Conservation (phyloP, 53 echinoderm and acorn worm genomes). For the Astropecten irregularis region DNA sequence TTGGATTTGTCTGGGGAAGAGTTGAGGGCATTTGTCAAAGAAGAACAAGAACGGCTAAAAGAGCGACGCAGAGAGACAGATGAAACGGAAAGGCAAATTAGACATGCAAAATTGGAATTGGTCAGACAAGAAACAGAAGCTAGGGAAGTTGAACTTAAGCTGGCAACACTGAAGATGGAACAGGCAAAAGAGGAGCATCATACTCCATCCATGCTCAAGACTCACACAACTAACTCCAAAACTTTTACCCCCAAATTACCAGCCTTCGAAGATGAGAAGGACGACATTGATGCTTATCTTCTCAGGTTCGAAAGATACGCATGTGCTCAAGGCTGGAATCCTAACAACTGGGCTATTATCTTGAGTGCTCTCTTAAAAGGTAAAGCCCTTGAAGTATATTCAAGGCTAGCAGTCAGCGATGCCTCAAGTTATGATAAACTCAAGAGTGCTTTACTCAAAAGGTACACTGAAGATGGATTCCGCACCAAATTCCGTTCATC, state of each 20-base stretch:
- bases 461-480: neutral
- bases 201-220: too few relatives aligned
- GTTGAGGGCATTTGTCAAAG: neutral
- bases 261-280: neutral
- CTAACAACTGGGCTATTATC: neutral
- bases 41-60: neutral
- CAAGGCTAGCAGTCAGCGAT: neutral
- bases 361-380: neutral
- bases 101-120: neutral
- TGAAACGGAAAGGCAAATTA: neutral
- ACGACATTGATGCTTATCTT: constrained; percentile 6
- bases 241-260: neutral
- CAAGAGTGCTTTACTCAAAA: neutral
- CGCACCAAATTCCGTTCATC: constrained; percentile 1
- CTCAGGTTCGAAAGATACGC: neutral
- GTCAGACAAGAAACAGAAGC: neutral
- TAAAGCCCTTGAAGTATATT: neutral
- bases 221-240: too few relatives aligned
- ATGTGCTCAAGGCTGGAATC: neutral
- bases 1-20: neutral
- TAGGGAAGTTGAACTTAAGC: neutral
- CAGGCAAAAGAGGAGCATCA: neutral
- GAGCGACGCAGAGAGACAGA: neutral
- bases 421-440: neutral
- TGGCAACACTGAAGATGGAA: neutral